phyloP scores from a whole-genome alignment of 2,888 invertebrate genomes.

The Perdita meconis region DNA sequence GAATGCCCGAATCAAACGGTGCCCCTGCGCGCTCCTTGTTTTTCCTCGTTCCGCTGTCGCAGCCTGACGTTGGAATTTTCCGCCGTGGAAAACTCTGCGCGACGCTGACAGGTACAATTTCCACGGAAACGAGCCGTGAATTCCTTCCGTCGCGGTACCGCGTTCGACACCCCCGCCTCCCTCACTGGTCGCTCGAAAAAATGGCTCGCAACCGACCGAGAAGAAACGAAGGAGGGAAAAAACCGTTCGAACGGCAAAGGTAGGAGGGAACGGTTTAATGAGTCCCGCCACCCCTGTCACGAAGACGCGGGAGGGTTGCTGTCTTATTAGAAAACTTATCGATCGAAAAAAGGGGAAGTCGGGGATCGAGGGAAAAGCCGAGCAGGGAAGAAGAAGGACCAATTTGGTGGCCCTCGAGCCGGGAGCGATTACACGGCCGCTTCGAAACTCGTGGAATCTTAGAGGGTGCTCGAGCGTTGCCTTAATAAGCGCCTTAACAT shows the following conservation, averaged over 20 bases:
- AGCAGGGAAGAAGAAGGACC: conserved; percentile 40
- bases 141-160: conserved; percentile 3
- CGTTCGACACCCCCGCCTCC: background rate
- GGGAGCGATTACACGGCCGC: conserved; percentile 69
- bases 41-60: conserved; percentile 10
- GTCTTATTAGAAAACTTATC: conserved; percentile 78
- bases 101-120: conserved; percentile 38
- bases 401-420: conserved; percentile 30
- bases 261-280: conserved; percentile 6
- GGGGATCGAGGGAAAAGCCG: background rate
- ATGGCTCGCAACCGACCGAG: background rate
- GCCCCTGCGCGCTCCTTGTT: conserved; percentile 1
- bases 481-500: conserved; percentile 80
- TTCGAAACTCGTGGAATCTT: conserved; percentile 71
- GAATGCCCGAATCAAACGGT: conserved; percentile 19
- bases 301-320: conserved; percentile 47
- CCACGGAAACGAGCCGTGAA: conserved; percentile 33
- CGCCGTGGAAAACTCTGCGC: conserved; percentile 27
- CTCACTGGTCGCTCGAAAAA: background rate
- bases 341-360: conserved; percentile 63
- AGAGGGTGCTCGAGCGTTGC: conserved; percentile 62
- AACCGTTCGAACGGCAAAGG: background rate
- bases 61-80: conserved; percentile 31
- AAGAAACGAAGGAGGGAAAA: background rate
- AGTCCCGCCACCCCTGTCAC: background rate